phyloP scores from a whole-genome alignment of 2,797 vertebrate genomes.

The Anableps anableps region DNA sequence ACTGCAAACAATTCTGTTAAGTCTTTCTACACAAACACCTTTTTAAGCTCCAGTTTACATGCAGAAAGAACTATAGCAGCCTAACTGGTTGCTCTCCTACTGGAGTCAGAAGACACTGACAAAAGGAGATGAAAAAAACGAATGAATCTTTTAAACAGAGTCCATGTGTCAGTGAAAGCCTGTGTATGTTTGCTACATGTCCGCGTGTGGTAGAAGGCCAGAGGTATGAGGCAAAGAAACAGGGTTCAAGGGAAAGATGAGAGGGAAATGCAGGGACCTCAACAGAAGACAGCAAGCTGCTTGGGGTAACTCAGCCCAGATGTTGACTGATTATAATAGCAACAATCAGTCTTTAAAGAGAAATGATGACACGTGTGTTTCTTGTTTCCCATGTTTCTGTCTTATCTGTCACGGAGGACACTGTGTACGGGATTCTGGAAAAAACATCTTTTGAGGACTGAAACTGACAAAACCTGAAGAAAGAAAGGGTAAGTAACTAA shows the following conservation, averaged over 20 bases:
- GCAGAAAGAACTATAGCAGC: constrained; percentile 40
- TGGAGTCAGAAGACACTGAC: neutral
- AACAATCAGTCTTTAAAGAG: constrained; percentile 47
- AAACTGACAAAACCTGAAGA: neutral
- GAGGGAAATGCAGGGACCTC: constrained; percentile 33
- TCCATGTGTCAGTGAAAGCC: neutral
- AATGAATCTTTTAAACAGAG: constrained; percentile 24
- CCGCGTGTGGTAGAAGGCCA: neutral
- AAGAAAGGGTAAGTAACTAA: neutral
- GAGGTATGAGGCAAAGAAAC: constrained; percentile 17
- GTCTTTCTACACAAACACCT: constrained; percentile 40
- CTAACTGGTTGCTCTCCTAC: constrained; percentile 18
- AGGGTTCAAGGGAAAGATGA: constrained; percentile 22
- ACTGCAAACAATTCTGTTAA: no score
- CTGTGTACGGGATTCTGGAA: neutral
- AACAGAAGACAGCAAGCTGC: constrained; percentile 48
- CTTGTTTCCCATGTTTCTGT: constrained; percentile 19
- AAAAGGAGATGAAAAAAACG: constrained; percentile 34
- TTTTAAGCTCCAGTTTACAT: constrained; percentile 59
- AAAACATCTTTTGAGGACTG: neutral
- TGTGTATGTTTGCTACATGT: neutral
- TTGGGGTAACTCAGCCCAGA: constrained; percentile 63
- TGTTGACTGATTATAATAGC: constrained; percentile 55
- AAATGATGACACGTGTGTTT: constrained; percentile 18
- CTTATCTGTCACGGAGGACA: neutral